Evolutionary conservation across 1,140 invertebrate species (phyloP).

Genomic region (Phocides pigmalion): DNA sequence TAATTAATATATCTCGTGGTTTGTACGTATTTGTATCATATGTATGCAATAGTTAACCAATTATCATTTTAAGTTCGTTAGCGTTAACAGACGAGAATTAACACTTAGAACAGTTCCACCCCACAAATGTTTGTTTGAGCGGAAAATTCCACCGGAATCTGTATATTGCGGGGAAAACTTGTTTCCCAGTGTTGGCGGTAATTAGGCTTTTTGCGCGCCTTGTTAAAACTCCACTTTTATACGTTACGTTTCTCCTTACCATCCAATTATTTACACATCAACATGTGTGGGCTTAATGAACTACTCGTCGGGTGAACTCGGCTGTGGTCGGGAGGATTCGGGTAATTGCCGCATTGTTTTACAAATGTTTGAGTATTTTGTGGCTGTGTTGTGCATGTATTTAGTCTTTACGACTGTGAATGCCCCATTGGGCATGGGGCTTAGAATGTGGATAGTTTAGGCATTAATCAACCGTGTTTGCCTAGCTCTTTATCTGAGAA

Average conservation of each 20-base stretch:
- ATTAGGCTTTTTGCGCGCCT: slow-evolving; percentile 48
- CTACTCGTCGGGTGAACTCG: slow-evolving; percentile 22
- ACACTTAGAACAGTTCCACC: slow-evolving; percentile 1
- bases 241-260: slow-evolving; percentile 31
- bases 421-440: too few species aligned
- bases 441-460: too few species aligned
- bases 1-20: too few species aligned
- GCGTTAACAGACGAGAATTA: background rate
- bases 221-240: slow-evolving; percentile 45
- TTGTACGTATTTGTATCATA: slow-evolving; percentile 1
- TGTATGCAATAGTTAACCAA: background rate
- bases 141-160: slow-evolving; percentile 16
- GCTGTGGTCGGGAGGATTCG: slow-evolving; percentile 11
- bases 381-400: too few species aligned
- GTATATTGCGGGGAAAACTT: slow-evolving; percentile 20
- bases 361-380: background rate
- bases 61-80: slow-evolving; percentile 27
- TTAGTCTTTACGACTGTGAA: too few species aligned
- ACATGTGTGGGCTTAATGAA: slow-evolving; percentile 29
- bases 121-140: slow-evolving; percentile 16
- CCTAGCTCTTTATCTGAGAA: too few species aligned
- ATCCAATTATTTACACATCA: slow-evolving; percentile 35
- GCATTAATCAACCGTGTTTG: too few species aligned
- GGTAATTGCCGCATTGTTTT: slow-evolving; percentile 26
- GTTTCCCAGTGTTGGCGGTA: slow-evolving; percentile 35